Evolutionary conservation across 2,113 vertebrate genomes (phyloP).

Genomic region (Mionectes macconnelli): DNA sequence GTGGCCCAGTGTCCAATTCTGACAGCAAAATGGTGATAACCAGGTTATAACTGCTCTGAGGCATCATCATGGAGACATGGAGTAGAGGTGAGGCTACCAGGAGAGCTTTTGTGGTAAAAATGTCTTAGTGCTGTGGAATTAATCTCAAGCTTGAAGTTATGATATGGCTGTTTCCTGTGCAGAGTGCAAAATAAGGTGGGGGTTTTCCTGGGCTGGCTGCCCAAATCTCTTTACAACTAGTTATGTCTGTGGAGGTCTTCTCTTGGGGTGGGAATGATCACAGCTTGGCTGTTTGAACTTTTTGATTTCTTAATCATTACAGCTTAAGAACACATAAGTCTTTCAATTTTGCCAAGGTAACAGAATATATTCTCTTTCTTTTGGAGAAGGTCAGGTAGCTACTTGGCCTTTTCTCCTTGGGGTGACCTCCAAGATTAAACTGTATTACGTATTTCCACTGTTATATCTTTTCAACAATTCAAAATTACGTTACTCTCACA

Average conservation of each 20-base stretch:
- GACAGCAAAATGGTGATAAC: not conserved
- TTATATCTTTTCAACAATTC: constrained; percentile 71
- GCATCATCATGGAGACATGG: no score
- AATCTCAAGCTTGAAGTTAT: not conserved
- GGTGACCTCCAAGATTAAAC: constrained; percentile 52
- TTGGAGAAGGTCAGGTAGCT: constrained; percentile 41
- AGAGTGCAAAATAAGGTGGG: not conserved
- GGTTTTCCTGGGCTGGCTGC: not conserved
- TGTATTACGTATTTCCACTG: constrained; percentile 5
- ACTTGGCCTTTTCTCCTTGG: constrained; percentile 61
- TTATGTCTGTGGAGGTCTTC: not conserved
- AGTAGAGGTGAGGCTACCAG: not conserved
- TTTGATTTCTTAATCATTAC: not conserved
- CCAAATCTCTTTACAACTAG: not conserved
- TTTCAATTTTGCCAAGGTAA: not conserved
- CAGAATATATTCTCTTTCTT: not conserved
- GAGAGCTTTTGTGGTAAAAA: not conserved
- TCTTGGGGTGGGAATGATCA: not conserved
- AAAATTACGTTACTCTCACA: constrained; percentile 70
- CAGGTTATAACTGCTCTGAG: not conserved
- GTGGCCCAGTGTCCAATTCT: not conserved
- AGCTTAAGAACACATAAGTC: constrained; percentile 25
- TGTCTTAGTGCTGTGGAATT: not conserved
- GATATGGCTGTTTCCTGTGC: not conserved
- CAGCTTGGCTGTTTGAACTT: not conserved